These are phyloP conservation scores for Trididemnum miniatum DNA, from an alignment of 23 tunicate species.

Conservation along the genomic window DNA sequence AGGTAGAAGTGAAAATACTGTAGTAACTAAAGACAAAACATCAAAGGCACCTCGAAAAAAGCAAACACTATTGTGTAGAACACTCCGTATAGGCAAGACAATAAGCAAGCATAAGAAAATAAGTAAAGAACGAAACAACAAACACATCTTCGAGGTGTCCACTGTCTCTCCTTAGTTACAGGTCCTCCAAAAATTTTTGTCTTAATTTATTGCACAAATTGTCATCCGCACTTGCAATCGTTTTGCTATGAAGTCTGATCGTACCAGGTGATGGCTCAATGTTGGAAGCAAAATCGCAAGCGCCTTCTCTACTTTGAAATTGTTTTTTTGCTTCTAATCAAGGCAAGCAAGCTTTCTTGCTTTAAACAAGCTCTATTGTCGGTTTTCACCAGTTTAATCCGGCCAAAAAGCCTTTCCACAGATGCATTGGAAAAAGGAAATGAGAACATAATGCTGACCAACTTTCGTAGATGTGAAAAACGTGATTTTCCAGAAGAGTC, in stretches of 20 bases:
- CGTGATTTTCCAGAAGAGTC: not conserved
- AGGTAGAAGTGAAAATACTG: too few relatives aligned
- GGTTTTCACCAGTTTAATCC: not conserved
- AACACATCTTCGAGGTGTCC: too few relatives aligned
- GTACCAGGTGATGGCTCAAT: not conserved
- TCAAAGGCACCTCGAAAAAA: too few relatives aligned
- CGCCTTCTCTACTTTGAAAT: not conserved
- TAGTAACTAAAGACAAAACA: too few relatives aligned
- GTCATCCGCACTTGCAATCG: not conserved
- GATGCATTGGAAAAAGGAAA: conserved; percentile 5
- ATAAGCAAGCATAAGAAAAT: too few relatives aligned
- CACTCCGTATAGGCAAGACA: too few relatives aligned
- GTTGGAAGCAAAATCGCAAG: not conserved
- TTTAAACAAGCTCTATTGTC: not conserved
- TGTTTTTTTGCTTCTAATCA: not conserved
- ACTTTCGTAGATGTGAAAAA: not conserved
- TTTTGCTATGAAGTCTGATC: conserved; percentile 7
- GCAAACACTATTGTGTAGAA: too few relatives aligned
- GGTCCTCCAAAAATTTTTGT: not conserved
- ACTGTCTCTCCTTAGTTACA: too few relatives aligned
- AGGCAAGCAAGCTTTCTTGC: not conserved
- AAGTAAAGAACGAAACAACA: too few relatives aligned
- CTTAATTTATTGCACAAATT: not conserved
- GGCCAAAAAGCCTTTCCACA: not conserved
- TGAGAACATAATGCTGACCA: not conserved